Base-by-base conservation (phyloP, 2,113 vertebrate genomes). In the Sceloporus tristichus region DNA sequence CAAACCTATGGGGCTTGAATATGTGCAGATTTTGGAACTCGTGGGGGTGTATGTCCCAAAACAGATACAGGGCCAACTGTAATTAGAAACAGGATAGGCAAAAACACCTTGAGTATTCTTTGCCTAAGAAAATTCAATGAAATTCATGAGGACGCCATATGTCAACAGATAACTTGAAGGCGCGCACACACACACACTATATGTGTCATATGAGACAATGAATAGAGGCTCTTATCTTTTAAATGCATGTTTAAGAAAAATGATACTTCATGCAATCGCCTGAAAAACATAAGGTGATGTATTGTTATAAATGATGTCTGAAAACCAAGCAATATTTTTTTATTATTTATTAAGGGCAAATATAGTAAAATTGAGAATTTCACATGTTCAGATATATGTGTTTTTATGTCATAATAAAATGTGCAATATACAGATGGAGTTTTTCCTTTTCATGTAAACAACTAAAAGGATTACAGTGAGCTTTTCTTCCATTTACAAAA, bases 181-280 rank as follows among this genome's bases (percentile, higher is more conserved):
- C 48, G 7, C 48, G 7, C 7, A 48, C 48, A 48, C 48, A 48
- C 48, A 48, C 48, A 48, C 48, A 42, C 13, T 3, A 87, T 5
- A 29, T 14, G 80, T 71, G 74, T 23, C 23, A 81, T 73, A 13
- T 11, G 2, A 19, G 21, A 65, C 83, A 38, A 29, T 29, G n/a
- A 75, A 89, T 84, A 77, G 42, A 62, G 70, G 73, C 2, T 0
- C 2, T 54, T 66, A 59, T 40, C 5, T 59, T 71, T 59, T 79
- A 70, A 73, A 89, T 68, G 81, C 38, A 18, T 59, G 29, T 29
- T 78, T 27, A 1, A 87, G 4, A 11, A 91, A 18, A 54, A 91
- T 89, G 5, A 83, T 40, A 7, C 1, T 0, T 38, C 21, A 0
- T 59, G 18, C 40, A 65, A 77, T 5, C 42, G 81, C 18, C 34